Evolutionary conservation across 2,797 vertebrate genomes (phyloP).

Genomic region (Pseudomugil gertrudae): DNA sequence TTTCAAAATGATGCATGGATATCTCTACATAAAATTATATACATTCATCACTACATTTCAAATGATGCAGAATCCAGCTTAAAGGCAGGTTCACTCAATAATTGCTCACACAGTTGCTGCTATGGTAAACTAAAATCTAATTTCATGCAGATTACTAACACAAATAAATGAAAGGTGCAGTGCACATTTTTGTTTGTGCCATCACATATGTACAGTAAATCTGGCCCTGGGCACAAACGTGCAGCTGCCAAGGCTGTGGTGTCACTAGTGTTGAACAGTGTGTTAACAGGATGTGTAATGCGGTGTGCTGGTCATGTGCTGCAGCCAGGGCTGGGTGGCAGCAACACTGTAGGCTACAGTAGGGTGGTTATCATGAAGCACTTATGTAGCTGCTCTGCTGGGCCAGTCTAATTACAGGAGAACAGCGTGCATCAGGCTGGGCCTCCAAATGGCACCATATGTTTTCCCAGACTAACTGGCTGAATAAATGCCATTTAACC

Average conservation of each 20-base stretch:
- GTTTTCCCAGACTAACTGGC: constrained; percentile 91
- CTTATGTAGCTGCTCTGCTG: constrained; percentile 86
- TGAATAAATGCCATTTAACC: constrained; percentile 86
- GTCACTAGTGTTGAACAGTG: constrained; percentile 73
- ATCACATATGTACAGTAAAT: constrained; percentile 41
- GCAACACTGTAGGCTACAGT: constrained; percentile 72
- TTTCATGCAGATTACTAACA: not conserved
- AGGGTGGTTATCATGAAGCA: constrained; percentile 75
- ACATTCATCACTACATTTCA: not conserved
- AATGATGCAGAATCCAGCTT: not conserved
- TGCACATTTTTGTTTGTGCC: constrained; percentile 18
- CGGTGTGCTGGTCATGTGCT: constrained; percentile 66
- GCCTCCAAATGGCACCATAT: constrained; percentile 95
- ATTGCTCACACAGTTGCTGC: constrained; percentile 3
- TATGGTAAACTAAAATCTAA: constrained; percentile 16
- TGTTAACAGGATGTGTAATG: constrained; percentile 80
- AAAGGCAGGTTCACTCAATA: not conserved
- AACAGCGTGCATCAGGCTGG: constrained; percentile 92
- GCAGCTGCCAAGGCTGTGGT: constrained; percentile 71
- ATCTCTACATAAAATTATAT: not conserved
- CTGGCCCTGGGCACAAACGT: constrained; percentile 45
- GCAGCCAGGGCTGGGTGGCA: constrained; percentile 70
- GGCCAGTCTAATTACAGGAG: constrained; percentile 95
- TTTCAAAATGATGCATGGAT: not conserved
- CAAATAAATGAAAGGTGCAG: constrained; percentile 11